Conservation (phyloP, 2,797 vertebrate genomes). For the Chelmon rostratus region DNA sequence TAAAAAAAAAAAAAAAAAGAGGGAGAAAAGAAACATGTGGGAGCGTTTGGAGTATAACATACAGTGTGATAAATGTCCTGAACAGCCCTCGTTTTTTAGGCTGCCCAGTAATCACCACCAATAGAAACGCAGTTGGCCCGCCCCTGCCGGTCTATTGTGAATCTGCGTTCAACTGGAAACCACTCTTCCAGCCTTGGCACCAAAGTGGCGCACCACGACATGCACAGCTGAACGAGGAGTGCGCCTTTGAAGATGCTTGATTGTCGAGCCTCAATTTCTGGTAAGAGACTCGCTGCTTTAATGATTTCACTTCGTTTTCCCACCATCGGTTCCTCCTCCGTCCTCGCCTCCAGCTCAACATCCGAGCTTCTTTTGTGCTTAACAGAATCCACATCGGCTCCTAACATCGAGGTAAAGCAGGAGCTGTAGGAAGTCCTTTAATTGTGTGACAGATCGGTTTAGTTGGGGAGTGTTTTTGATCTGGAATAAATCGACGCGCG, state of each 20-base stretch:
- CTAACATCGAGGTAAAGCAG: slow-evolving; percentile 7
- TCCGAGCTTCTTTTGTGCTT: slow-evolving; percentile 35
- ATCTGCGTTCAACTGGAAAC: slow-evolving; percentile 71
- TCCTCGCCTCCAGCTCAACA: slow-evolving; percentile 12
- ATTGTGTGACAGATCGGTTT: slow-evolving; percentile 13
- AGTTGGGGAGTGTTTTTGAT: slow-evolving; percentile 20
- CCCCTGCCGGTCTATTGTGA: slow-evolving; percentile 78
- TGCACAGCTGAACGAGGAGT: slow-evolving; percentile 59
- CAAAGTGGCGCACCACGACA: slow-evolving; percentile 79
- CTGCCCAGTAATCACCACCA: slow-evolving; percentile 70
- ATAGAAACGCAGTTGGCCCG: slow-evolving; percentile 72
- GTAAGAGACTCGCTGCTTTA: slow-evolving; percentile 61
- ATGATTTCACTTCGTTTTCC: not conserved
- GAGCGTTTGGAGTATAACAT: slow-evolving; percentile 29
- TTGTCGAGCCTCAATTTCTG: slow-evolving; percentile 60
- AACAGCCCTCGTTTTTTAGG: slow-evolving; percentile 57
- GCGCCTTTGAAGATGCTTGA: slow-evolving; percentile 70
- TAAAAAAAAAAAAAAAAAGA: no score
- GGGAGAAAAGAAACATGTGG: not conserved
- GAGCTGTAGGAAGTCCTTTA: slow-evolving; percentile 46
- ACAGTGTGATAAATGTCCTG: slow-evolving; percentile 58
- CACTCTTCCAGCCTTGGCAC: slow-evolving; percentile 78
- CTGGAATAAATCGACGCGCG: slow-evolving; percentile 33
- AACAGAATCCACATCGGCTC: not conserved
- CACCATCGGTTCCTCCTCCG: not conserved